A percentile compares a stretch with the other conserved stretches of the same genome.
These are phyloP conservation scores for Nestor notabilis DNA, from an alignment of 2,113 vertebrate species.

Conservation along the genomic window DNA sequence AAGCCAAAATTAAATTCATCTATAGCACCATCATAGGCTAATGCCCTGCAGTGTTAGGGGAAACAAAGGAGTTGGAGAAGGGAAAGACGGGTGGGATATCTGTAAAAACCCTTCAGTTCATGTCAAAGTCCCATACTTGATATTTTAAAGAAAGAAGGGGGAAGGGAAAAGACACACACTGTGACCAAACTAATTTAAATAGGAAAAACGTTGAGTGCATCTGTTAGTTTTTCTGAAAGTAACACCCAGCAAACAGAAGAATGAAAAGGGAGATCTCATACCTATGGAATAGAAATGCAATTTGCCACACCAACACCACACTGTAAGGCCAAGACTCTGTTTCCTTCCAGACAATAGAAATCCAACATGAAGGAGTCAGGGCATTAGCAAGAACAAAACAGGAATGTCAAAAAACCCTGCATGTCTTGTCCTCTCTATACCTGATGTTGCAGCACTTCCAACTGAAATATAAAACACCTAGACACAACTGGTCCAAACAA, in stretches of 20 bases:
- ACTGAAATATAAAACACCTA: neutral
- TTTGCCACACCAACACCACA: neutral
- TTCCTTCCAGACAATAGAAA: neutral
- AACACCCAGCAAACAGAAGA: neutral
- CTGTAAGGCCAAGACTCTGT: neutral
- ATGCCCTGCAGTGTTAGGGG: neutral
- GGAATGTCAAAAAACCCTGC: neutral
- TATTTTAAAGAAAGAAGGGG: neutral
- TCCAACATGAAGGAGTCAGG: neutral
- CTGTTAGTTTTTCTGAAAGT: neutral
- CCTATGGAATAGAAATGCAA: neutral
- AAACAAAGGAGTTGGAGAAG: neutral
- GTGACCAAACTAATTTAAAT: neutral
- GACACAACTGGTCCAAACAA: accelerated
- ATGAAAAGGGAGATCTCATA: neutral
- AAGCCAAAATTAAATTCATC: neutral
- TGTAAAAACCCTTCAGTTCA: neutral
- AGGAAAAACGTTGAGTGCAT: neutral
- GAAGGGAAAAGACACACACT: neutral
- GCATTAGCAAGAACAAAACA: neutral
- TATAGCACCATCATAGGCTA: neutral
- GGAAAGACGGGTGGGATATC: neutral
- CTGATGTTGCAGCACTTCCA: neutral
- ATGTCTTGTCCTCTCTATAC: neutral
- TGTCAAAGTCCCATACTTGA: neutral